Conservation (phyloP, 2,888 invertebrate species). For the Stenchaetothrips biformis region DNA sequence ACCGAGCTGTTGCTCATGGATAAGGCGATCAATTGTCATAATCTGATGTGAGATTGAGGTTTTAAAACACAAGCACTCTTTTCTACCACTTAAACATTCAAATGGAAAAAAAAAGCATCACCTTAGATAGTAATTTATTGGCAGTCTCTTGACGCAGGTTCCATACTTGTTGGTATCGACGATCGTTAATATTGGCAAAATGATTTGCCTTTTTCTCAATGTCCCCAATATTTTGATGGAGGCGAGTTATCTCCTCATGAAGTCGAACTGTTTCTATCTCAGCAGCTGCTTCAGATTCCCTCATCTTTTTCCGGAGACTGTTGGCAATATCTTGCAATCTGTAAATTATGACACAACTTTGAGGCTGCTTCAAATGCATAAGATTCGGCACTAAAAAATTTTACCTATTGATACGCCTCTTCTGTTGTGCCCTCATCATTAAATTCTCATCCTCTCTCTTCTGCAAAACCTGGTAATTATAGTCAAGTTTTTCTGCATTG, state of each 20-base stretch:
- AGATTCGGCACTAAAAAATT: neutral
- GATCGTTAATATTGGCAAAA: constrained; percentile 60
- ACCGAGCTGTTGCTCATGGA: constrained; percentile 60
- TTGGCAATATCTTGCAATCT: constrained; percentile 66
- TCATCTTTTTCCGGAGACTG: constrained; percentile 58
- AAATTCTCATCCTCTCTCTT: constrained; percentile 83
- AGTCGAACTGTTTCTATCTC: constrained; percentile 62
- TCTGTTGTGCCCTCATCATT: constrained; percentile 72
- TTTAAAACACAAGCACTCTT: constrained; percentile 29
- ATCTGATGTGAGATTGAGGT: constrained; percentile 45
- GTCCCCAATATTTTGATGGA: constrained; percentile 62
- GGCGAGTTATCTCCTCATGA: constrained; percentile 61
- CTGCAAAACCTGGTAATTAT: constrained; percentile 81
- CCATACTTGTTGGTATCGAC: constrained; percentile 59
- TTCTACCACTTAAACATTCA: constrained; percentile 24
- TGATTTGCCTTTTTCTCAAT: constrained; percentile 65
- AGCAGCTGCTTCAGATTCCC: constrained; percentile 60
- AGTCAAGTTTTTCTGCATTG: constrained; percentile 85
- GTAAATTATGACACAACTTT: constrained; percentile 25
- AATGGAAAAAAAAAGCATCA: constrained; percentile 35
- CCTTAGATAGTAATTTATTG: constrained; percentile 49
- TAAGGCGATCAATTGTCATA: constrained; percentile 53
- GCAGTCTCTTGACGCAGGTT: constrained; percentile 55
- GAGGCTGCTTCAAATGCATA: neutral
- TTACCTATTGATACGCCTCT: constrained; percentile 64